Evolutionary conservation across 2,113 vertebrate species (phyloP).

Genomic region (Glaucidium brasilianum): DNA sequence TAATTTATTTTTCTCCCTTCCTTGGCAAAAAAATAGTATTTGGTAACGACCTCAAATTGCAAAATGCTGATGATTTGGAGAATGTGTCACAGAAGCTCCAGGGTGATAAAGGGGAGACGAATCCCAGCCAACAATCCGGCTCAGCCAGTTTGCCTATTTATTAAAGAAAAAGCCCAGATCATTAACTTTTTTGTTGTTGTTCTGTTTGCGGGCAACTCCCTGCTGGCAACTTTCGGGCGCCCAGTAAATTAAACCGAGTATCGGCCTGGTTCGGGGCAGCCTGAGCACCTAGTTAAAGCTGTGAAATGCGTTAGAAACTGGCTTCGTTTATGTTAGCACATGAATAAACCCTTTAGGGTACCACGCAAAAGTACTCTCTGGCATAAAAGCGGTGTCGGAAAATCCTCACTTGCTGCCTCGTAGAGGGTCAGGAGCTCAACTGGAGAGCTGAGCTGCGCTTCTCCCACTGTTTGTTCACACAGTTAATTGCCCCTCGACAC

Average conservation of each 20-base stretch:
- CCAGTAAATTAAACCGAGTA: constrained; percentile 76
- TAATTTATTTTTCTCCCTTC: constrained; percentile 56
- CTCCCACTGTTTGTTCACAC: neutral
- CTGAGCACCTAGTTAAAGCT: neutral
- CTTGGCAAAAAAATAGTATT: constrained; percentile 64
- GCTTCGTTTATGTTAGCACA: neutral
- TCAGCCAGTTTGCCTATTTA: constrained; percentile 84
- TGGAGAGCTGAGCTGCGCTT: neutral
- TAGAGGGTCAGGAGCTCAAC: neutral
- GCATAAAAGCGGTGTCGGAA: neutral
- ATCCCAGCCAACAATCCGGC: constrained; percentile 79
- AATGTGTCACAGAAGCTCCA: constrained; percentile 67
- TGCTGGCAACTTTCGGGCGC: constrained; percentile 76
- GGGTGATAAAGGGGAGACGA: constrained; percentile 69
- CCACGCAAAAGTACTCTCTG: neutral
- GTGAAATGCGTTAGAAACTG: neutral
- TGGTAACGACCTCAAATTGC: constrained; percentile 56
- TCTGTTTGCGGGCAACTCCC: constrained; percentile 81
- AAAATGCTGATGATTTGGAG: constrained; percentile 71
- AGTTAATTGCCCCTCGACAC: constrained; percentile 11
- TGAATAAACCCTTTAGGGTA: neutral
- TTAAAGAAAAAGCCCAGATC: constrained; percentile 85
- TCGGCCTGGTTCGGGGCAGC: constrained; percentile 50
- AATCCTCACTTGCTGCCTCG: neutral
- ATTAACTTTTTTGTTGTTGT: constrained; percentile 85